Evolutionary conservation across 2,888 invertebrate genomes (phyloP).

Genomic region (Phyto melanocephala): DNA sequence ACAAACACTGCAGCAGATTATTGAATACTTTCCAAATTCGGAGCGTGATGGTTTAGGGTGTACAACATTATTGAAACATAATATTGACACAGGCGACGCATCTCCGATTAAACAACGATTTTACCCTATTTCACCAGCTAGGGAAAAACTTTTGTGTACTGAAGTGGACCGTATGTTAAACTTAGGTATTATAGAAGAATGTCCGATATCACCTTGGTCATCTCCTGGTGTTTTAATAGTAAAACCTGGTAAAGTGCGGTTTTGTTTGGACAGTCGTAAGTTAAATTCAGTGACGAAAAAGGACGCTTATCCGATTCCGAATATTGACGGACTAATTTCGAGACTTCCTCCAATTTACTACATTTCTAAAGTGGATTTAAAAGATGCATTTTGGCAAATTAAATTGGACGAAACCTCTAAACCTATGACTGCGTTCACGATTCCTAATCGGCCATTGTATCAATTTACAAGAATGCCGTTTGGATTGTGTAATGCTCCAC

Average conservation of each 20-base stretch:
- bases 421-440: constrained; percentile 7
- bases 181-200: not conserved
- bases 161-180: not conserved
- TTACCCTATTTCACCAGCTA: not conserved
- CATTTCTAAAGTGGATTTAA: constrained; percentile 7
- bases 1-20: not conserved
- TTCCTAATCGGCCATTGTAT: constrained; percentile 4
- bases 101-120: not conserved
- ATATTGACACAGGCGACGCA: not conserved
- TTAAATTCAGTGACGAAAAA: not conserved
- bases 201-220: not conserved
- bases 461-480: not conserved
- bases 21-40: not conserved
- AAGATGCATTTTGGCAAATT: constrained; percentile 12
- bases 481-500: not conserved
- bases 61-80: not conserved
- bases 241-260: not conserved
- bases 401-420: not conserved
- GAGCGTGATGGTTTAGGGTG: not conserved
- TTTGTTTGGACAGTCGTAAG: not conserved
- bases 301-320: not conserved
- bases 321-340: constrained; percentile 14
- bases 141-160: not conserved
- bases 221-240: not conserved
- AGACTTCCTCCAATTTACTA: constrained; percentile 28